These are phyloP conservation scores for Patella vulgata DNA, from an alignment of 1,140 invertebrate genomes.

Conservation along the genomic window DNA sequence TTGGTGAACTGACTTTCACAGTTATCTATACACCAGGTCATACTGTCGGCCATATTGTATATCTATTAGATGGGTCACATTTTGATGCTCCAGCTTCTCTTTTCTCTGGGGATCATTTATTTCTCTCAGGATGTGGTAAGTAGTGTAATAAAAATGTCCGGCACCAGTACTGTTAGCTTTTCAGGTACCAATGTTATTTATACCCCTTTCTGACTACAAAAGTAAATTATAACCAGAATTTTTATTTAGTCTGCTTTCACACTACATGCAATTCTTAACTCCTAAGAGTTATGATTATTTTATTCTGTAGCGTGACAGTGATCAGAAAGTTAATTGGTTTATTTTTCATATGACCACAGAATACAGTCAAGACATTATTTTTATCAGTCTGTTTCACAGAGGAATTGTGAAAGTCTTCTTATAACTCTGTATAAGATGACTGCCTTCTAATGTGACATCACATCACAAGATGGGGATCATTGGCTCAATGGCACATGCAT, in stretches of 20 bases:
- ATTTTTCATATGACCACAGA: too few relatives aligned
- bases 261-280: not conserved
- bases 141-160: not conserved
- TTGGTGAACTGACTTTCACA: constrained; percentile 51
- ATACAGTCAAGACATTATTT: too few relatives aligned
- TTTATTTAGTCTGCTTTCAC: not conserved
- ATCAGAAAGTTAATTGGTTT: too few relatives aligned
- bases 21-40: constrained; percentile 56
- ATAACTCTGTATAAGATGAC: too few relatives aligned
- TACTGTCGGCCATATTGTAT: constrained; percentile 57
- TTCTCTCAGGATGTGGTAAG: constrained; percentile 57
- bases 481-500: too few relatives aligned
- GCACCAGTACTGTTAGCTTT: not conserved
- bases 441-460: too few relatives aligned
- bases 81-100: constrained; percentile 45
- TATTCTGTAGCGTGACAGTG: too few relatives aligned
- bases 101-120: constrained; percentile 59
- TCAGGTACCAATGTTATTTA: not conserved
- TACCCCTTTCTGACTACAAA: not conserved
- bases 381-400: too few relatives aligned
- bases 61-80: constrained; percentile 45
- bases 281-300: too few relatives aligned
- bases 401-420: too few relatives aligned
- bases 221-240: not conserved
- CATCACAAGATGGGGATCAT: too few relatives aligned